Evolutionary conservation across 2,888 invertebrate genomes (phyloP).

Genomic region (Taenaris catops): DNA sequence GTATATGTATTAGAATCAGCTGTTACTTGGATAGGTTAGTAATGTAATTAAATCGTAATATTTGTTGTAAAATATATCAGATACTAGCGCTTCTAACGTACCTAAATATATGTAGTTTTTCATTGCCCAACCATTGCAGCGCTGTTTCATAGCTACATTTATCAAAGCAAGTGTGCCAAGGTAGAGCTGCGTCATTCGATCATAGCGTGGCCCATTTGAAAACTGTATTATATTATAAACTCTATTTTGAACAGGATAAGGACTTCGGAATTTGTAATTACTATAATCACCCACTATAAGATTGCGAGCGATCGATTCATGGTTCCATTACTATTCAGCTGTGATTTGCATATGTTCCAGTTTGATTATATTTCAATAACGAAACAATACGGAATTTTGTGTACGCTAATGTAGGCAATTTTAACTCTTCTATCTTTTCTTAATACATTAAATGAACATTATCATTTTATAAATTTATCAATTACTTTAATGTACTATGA

Average conservation of each 20-base stretch:
- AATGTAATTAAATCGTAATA: background rate
- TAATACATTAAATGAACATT: too few species aligned
- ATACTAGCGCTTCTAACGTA: slow-evolving; percentile 1
- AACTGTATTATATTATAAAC: slow-evolving; percentile 9
- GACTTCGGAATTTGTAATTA: background rate
- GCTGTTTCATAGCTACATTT: slow-evolving; percentile 19
- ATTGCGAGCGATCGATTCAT: background rate
- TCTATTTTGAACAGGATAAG: slow-evolving; percentile 12
- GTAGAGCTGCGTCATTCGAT: slow-evolving; percentile 26
- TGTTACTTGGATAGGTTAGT: too few species aligned
- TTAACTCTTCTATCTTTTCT: too few species aligned
- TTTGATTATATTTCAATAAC: too few species aligned
- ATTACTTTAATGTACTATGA: too few species aligned
- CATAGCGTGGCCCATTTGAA: slow-evolving; percentile 17
- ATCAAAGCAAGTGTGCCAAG: slow-evolving; percentile 32
- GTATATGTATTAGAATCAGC: too few species aligned
- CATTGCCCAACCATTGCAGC: slow-evolving; percentile 11
- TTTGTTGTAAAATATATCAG: background rate
- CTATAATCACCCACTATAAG: background rate
- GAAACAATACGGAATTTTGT: too few species aligned
- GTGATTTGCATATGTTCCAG: too few species aligned
- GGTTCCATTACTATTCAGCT: too few species aligned
- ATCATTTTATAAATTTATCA: too few species aligned
- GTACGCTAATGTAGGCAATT: too few species aligned
- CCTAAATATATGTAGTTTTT: slow-evolving; percentile 2